A percentile compares a stretch with the other conserved stretches of the same genome.
Conservation (phyloP, 1,140 invertebrate genomes). For the Trichogramma pretiosum region DNA sequence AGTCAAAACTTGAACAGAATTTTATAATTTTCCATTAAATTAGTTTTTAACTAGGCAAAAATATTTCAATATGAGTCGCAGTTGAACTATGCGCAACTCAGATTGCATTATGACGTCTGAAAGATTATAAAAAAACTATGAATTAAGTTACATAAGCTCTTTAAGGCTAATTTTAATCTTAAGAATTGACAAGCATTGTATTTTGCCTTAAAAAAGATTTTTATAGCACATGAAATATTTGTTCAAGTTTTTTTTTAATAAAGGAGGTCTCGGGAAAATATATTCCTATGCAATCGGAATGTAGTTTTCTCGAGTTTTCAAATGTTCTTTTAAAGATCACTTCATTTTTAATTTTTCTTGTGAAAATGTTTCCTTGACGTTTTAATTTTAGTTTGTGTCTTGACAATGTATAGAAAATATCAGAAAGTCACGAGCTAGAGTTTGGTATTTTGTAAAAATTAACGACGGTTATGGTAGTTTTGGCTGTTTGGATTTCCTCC, state of each 20-base stretch:
- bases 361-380: no score
- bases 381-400: background rate
- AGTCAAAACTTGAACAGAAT: constrained; percentile 14
- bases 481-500: constrained; percentile 34
- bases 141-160: constrained; percentile 17
- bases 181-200: constrained; percentile 16
- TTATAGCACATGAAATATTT: constrained; percentile 19
- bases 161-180: constrained; percentile 16
- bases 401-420: no score
- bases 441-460: constrained; percentile 22
- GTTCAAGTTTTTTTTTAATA: constrained; percentile 15
- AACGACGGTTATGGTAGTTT: constrained; percentile 39
- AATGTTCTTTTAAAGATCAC: no score
- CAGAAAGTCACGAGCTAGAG: background rate
- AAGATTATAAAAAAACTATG: constrained; percentile 7
- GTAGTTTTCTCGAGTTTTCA: constrained; percentile 17
- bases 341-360: background rate
- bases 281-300: constrained; percentile 18
- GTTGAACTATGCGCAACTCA: constrained; percentile 15
- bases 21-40: constrained; percentile 13
- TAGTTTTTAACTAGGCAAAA: constrained; percentile 1
- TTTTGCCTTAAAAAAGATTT: constrained; percentile 16
- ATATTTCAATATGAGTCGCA: constrained; percentile 6
- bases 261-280: constrained; percentile 16
- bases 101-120: constrained; percentile 1